Conservation (phyloP, 2,113 vertebrate species). For the Xenopus tropicalis region UCB_Xtro_10.0 CM004448.2:46301501-46302000, state of each 20-base stretch:
- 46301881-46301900: background rate
- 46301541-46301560: constrained; percentile 4
- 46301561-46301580: constrained; percentile 10
- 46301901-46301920: too few species aligned
- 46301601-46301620: constrained; percentile 9
- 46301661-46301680: background rate
- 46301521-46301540: background rate
- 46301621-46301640: constrained; percentile 5
- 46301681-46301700: constrained; percentile 25
- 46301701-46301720: constrained; percentile 35
- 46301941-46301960: too few species aligned
- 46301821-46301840: constrained; percentile 26
- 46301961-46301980: too few species aligned
- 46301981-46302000: too few species aligned
- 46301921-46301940: too few species aligned
- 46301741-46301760: constrained; percentile 39
- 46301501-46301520: background rate
- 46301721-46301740: constrained; percentile 29
- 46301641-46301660: constrained; percentile 27
- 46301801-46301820: constrained; percentile 29
- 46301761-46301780: constrained; percentile 24
- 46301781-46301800: constrained; percentile 34
- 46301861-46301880: constrained; percentile 9
- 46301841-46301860: constrained; percentile 26
- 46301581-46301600: constrained; percentile 25